Conservation (phyloP, 37 sponge, comb jelly and placozoan species). For the Crambe crambe region DNA sequence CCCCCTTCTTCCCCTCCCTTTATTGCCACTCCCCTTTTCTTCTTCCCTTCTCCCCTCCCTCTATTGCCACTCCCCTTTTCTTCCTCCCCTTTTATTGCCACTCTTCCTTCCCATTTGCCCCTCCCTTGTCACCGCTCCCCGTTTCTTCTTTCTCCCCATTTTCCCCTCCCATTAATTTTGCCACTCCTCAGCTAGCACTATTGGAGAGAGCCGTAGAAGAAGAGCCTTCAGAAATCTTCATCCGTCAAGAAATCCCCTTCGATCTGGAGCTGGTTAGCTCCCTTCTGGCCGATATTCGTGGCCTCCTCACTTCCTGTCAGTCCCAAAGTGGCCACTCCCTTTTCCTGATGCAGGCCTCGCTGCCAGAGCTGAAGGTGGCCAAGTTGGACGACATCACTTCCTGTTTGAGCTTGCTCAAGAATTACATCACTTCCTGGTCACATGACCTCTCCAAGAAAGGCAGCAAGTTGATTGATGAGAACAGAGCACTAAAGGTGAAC, state of each 20-base stretch:
- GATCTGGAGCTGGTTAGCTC: conserved; percentile 40
- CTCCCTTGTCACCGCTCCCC: background rate
- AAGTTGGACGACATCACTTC: conserved; percentile 64
- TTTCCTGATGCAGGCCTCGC: background rate
- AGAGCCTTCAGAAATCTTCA: conserved; percentile 59
- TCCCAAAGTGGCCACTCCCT: background rate
- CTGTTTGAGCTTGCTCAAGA: conserved; percentile 45
- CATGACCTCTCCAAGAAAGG: conserved; percentile 13
- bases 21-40: background rate
- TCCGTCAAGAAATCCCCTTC: conserved; percentile 66
- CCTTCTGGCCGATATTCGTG: conserved; percentile 34
- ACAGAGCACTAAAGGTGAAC: conserved; percentile 27
- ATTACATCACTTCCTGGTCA: conserved; percentile 33
- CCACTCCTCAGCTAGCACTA: background rate
- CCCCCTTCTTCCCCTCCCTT: background rate
- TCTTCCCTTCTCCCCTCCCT: background rate
- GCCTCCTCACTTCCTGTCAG: conserved; percentile 8
- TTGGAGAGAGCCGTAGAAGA: conserved; percentile 69
- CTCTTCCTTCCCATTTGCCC: background rate
- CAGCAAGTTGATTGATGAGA: conserved; percentile 10
- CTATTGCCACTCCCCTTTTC: background rate
- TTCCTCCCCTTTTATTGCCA: background rate
- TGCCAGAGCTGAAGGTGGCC: conserved; percentile 33
- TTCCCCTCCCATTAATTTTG: background rate
- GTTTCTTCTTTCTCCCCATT: background rate